Percentiles rank a stretch among this genome's conserved stretches.
Evolutionary conservation across 2,888 invertebrate genomes (phyloP).

Genomic region (Agrotis puta): DNA sequence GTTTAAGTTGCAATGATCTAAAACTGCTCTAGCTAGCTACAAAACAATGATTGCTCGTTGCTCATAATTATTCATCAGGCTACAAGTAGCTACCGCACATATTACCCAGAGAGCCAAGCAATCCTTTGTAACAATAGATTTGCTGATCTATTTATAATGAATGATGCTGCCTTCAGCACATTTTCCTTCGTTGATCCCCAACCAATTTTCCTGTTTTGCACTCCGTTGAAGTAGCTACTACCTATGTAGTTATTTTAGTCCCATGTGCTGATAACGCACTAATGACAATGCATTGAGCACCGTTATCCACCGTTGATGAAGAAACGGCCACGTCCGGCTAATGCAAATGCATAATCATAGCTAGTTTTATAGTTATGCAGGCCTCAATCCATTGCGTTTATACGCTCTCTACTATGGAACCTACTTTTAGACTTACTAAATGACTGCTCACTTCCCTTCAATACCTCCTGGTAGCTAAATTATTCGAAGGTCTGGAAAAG

Average conservation of each 20-base stretch:
- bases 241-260: constrained; percentile 11
- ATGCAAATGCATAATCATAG: constrained; percentile 46
- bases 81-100: too few relatives aligned
- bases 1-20: too few relatives aligned
- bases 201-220: constrained; percentile 52
- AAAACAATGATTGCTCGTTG: too few relatives aligned
- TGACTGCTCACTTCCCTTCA: not conserved
- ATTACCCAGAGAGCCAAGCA: too few relatives aligned
- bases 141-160: constrained; percentile 19
- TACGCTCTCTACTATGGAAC: not conserved
- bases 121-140: constrained; percentile 8
- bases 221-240: not conserved
- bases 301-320: constrained; percentile 61
- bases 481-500: not conserved
- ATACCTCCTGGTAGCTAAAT: not conserved
- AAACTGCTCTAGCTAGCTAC: too few relatives aligned
- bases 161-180: not conserved
- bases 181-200: not conserved
- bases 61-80: too few relatives aligned
- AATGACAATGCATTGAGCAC: constrained; percentile 45
- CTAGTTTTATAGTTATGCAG: not conserved
- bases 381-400: constrained; percentile 12
- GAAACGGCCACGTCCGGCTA: constrained; percentile 61
- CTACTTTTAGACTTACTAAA: not conserved
- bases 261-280: constrained; percentile 10